These are phyloP conservation scores for Ephialtes manifestator DNA, from an alignment of 2,888 invertebrate genomes.

Conservation along the genomic window DNA sequence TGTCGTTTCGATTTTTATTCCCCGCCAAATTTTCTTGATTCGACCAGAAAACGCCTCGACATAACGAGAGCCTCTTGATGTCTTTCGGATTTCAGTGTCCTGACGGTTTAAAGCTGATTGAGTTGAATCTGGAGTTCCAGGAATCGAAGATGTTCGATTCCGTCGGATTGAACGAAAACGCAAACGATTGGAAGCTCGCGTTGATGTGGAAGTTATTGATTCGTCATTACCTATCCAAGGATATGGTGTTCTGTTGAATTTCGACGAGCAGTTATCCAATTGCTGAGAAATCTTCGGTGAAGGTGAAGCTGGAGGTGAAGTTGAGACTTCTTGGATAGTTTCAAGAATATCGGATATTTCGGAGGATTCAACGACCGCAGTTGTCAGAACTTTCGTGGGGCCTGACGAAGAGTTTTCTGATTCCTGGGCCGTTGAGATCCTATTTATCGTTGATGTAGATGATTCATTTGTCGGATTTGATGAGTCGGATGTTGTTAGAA, in stretches of 20 bases:
- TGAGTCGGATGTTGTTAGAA: background rate
- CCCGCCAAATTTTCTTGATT: constrained; percentile 16
- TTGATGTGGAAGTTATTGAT: background rate
- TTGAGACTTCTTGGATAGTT: constrained; percentile 8
- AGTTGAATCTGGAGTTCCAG: background rate
- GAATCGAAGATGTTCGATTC: background rate
- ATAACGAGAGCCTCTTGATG: constrained; percentile 5
- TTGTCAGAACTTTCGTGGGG: background rate
- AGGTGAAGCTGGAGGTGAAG: background rate
- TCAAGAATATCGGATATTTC: constrained; percentile 16
- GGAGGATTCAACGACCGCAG: background rate
- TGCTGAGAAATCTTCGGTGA: background rate
- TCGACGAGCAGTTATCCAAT: background rate
- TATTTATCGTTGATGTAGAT: background rate
- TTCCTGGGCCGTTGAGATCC: constrained; percentile 1
- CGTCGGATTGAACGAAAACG: background rate
- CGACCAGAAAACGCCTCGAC: background rate
- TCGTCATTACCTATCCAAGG: background rate
- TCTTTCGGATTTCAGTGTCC: background rate
- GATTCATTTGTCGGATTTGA: background rate
- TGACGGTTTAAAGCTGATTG: background rate
- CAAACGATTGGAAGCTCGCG: background rate
- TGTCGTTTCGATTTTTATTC: constrained; percentile 1
- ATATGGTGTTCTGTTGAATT: background rate
- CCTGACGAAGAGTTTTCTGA: constrained; percentile 2